Conservation (phyloP, 1,140 invertebrate genomes). For the Antheraea mylitta region DNA sequence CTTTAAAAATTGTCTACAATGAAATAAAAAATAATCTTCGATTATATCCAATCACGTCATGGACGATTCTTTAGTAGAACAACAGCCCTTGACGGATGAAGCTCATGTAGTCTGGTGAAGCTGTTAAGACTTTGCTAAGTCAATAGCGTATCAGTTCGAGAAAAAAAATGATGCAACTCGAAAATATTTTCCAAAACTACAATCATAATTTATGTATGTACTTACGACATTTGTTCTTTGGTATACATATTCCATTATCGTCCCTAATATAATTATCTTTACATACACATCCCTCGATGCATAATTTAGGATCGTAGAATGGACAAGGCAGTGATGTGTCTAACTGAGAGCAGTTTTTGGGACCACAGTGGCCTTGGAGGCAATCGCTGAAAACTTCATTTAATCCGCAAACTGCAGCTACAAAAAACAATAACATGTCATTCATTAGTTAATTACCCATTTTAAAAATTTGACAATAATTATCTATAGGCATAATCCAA, state of each 20-base stretch:
- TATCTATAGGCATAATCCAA: no score
- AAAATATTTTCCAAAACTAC: neutral
- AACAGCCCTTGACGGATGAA: no score
- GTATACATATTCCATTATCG: constrained; percentile 26
- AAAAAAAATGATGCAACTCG: no score
- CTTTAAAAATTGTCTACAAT: no score
- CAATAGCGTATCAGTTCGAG: no score
- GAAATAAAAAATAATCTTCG: no score
- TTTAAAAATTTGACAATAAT: no score
- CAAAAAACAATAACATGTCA: neutral
- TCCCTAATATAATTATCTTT: constrained; percentile 21
- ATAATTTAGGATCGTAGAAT: constrained; percentile 7
- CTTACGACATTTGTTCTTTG: constrained; percentile 24
- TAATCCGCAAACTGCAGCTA: neutral
- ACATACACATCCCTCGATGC: constrained; percentile 31
- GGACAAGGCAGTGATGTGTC: neutral
- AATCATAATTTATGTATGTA: neutral
- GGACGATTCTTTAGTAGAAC: no score
- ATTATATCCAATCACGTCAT: no score
- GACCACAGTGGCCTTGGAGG: neutral
- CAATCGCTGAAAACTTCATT: constrained; percentile 13
- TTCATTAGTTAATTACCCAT: no score
- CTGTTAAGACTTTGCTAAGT: no score
- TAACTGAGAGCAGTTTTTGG: constrained; percentile 11
- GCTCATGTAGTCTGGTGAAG: no score